Base-by-base conservation (phyloP, 1,140 invertebrate species). In the Epicauta chinensis region DNA sequence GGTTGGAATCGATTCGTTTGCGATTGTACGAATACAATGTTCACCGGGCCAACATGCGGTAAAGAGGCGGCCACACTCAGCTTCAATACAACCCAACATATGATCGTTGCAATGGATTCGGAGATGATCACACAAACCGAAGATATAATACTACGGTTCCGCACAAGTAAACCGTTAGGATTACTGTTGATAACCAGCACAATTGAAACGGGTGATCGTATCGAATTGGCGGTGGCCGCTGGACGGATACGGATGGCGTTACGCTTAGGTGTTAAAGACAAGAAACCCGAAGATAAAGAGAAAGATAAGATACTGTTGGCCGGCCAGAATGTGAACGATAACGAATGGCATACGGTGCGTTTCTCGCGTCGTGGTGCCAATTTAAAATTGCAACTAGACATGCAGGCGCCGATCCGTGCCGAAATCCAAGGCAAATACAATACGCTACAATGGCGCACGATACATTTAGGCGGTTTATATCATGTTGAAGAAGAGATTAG, bases 1-100 rank as follows among this genome's bases (percentile, higher is more conserved):
- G 96, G 94, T 4, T 97, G 95, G 93, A 97, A 97, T 72, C 79
- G 95, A 55, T 94, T 93, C 64, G 80, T 93, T 37, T 99, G 97
- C 71, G 94, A 98, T 71, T 99, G 96, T 71, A 86, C 90, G 6
- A 78, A 80, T 3, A 98, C 95, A 0, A 77, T 84, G 52, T 98
- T 86, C 68, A 89, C 84, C 0, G 96, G 96, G 32, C 86, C 90
- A 0, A 95, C 86, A 2, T 98, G 96, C 75, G 89, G 88, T 44
- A 83, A 93, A 77, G 93, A 93, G 68, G 87, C 92, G 12, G 83
- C 88, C 9, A 95, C 87, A 2, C 74, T 97, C 36, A 87, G 80
- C 63, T 85, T 95, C 64, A 93, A 96, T 66, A 92, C 92, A 11
- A 84, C 84, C 11, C 90, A 97, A 67, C 88, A 91, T 53, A 68